Evolutionary conservation across 2,888 invertebrate genomes (phyloP), one percentile per base, ranked within the genome.

Genomic region (Agrilus mali): DNA sequence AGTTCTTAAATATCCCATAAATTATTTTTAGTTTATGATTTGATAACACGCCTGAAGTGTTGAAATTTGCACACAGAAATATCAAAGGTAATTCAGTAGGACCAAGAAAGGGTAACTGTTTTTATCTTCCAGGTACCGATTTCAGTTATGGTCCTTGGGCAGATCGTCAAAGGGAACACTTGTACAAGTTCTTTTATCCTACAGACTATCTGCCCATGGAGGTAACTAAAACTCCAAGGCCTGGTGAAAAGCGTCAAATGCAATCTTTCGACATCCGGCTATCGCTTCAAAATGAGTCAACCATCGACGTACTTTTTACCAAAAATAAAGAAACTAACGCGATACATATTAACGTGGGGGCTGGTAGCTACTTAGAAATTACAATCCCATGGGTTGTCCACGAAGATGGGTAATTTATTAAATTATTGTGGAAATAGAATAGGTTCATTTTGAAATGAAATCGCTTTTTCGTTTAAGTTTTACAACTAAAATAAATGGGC

Each of bases 61-160:
- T n/a, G n/a, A n/a, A n/a, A n/a, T n/a, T n/a, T n/a, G n/a, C n/a
- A n/a, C n/a, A n/a, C n/a, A n/a, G n/a, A n/a, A n/a, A n/a, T n/a
- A n/a, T n/a, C n/a, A n/a, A n/a, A n/a, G n/a, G n/a, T n/a, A n/a
- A n/a, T n/a, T n/a, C n/a, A n/a, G n/a, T n/a, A n/a, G n/a, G n/a
- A n/a, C n/a, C n/a, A n/a, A n/a, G n/a, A n/a, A n/a, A n/a, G n/a
- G n/a, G n/a, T n/a, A 33, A n/a, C 17, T 42, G 36, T 38, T 38
- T 39, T 15, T 12, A 33, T 33, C 16, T 52, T 54, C 38, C 39
- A 60, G 61, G 77, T 0, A 90, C 89, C 3, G 90, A 94, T 60
- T 89, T 98, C 57, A 95, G 94, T 65, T 98, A 97, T 61, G 97
- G 97, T 0, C 97, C 97, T 0, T 98, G 97, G 97, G 97, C 96